Percentiles rank a stretch among this genome's conserved stretches.
Evolutionary conservation across 2,113 vertebrate species (phyloP).

Genomic region (Halcyon senegalensis): DNA sequence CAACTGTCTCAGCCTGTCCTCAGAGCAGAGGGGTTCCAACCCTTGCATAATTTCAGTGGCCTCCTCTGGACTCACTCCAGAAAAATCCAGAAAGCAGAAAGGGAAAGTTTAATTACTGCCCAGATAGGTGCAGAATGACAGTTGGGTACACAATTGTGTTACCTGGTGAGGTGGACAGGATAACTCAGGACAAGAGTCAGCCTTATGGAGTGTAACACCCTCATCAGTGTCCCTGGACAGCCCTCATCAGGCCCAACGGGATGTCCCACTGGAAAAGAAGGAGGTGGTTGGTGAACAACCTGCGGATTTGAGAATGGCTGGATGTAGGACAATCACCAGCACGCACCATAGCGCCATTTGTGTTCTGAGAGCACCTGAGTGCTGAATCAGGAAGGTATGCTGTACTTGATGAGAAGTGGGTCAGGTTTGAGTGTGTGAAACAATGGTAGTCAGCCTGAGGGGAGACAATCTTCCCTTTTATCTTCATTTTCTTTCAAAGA

Average conservation of each 20-base stretch:
- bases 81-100: not conserved
- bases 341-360: accelerated
- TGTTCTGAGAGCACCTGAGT: accelerated
- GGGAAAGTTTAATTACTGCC: not conserved
- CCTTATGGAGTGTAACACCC: not conserved
- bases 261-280: too few relatives aligned
- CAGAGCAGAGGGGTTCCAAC: too few relatives aligned
- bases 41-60: too few relatives aligned
- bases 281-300: too few relatives aligned
- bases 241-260: accelerated
- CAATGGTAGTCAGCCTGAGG: not conserved
- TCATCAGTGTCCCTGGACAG: not conserved
- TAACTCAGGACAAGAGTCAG: not conserved
- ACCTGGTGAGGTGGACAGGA: not conserved
- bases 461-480: not conserved
- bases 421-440: not conserved
- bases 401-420: too few relatives aligned
- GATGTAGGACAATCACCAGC: accelerated
- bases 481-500: not conserved
- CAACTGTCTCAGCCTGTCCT: too few relatives aligned
- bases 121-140: accelerated
- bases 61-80: too few relatives aligned
- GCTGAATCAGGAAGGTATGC: not conserved
- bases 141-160: accelerated
- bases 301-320: too few relatives aligned